Percentiles rank a stretch among this genome's conserved stretches.
Evolutionary conservation across 2,113 vertebrate species (phyloP).

Genomic region (Benitochromis conjunctus): DNA sequence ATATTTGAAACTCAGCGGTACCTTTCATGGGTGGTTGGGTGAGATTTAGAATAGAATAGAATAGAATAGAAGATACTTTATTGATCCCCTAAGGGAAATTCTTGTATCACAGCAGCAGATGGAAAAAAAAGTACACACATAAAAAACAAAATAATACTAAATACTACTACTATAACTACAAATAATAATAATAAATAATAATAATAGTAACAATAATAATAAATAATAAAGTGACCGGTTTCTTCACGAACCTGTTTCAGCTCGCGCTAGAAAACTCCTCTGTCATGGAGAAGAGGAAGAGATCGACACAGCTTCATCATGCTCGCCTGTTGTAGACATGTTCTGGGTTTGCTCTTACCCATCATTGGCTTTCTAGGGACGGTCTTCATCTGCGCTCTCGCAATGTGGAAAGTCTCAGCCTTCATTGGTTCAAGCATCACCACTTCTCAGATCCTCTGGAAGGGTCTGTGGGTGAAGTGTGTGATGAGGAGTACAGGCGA

Average conservation of each 20-base stretch:
- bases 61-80: no score
- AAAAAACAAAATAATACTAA: no score
- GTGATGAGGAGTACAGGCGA: conserved; percentile 72
- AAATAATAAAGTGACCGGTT: no score
- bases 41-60: no score
- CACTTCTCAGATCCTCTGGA: conserved; percentile 77
- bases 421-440: conserved; percentile 86
- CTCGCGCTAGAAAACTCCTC: neutral
- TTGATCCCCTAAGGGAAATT: no score
- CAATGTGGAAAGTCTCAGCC: conserved; percentile 78
- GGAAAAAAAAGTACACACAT: no score
- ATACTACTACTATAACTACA: no score
- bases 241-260: conserved; percentile 14
- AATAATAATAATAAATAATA: no score
- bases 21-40: neutral
- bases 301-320: conserved; percentile 16
- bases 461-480: conserved; percentile 79
- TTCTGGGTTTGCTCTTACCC: conserved; percentile 74
- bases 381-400: conserved; percentile 80
- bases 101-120: no score
- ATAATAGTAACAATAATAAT: no score
- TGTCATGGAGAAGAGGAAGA: neutral
- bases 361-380: conserved; percentile 79
- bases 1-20: neutral
- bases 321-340: conserved; percentile 71